Evolutionary conservation across 2,797 vertebrate genomes (phyloP).

Genomic region (Phoeniculus purpureus): DNA sequence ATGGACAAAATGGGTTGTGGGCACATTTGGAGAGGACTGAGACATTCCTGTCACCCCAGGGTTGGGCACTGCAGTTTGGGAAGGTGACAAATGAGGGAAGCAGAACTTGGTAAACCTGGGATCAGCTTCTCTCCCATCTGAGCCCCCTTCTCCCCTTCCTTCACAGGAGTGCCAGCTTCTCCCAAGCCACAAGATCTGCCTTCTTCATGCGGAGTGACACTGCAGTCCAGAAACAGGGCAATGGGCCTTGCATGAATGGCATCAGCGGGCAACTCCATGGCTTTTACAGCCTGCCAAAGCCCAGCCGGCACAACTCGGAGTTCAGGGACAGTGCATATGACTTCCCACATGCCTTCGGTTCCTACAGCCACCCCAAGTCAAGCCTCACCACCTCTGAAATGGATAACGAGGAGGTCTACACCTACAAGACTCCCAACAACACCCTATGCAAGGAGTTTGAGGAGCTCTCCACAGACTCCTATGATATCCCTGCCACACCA

Average conservation of each 20-base stretch:
- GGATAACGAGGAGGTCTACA: constrained; percentile 90
- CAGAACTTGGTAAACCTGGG: background rate
- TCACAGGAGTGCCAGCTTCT: constrained; percentile 95
- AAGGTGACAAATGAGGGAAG: background rate
- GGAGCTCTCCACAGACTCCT: constrained; percentile 88
- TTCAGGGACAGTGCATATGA: constrained; percentile 90
- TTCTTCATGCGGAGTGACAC: constrained; percentile 90
- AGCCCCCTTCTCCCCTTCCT: background rate
- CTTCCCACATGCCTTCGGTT: constrained; percentile 86
- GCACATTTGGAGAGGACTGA: background rate
- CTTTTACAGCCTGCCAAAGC: constrained; percentile 95
- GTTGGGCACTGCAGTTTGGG: accelerated
- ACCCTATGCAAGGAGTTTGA: constrained; percentile 86
- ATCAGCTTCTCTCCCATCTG: accelerated
- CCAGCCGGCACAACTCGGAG: constrained; percentile 83
- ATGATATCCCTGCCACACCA: constrained; percentile 86
- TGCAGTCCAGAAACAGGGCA: constrained; percentile 90
- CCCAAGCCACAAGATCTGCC: constrained; percentile 88
- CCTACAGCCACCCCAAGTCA: constrained; percentile 81
- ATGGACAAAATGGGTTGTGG: background rate
- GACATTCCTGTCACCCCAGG: background rate
- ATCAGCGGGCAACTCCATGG: constrained; percentile 88
- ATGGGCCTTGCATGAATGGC: constrained; percentile 92
- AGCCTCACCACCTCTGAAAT: constrained; percentile 84
- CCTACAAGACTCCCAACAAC: constrained; percentile 93